Evolutionary conservation across 1,140 invertebrate species (phyloP).

Genomic region (Drosophila albomicans): DNA sequence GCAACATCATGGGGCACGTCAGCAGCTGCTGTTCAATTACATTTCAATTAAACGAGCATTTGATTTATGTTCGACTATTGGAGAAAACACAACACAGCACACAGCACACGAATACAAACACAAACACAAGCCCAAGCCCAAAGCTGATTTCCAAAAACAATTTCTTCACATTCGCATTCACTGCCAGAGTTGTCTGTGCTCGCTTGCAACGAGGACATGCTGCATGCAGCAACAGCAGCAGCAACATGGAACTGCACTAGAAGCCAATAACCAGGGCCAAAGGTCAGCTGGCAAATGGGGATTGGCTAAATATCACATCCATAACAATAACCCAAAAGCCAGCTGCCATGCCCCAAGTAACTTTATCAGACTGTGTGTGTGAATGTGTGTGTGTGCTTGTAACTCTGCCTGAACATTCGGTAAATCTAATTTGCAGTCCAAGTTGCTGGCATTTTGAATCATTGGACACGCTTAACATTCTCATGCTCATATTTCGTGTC

Average conservation of each 20-base stretch:
- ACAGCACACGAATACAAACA: too few relatives aligned
- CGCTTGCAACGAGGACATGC: background rate
- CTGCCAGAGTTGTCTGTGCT: too few relatives aligned
- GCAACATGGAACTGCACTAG: conserved; percentile 22
- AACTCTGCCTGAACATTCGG: conserved; percentile 28
- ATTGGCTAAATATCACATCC: conserved; percentile 22
- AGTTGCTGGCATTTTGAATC: conserved; percentile 25
- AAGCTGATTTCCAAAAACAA: background rate
- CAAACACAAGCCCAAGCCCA: background rate
- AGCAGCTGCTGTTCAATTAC: conserved; percentile 21
- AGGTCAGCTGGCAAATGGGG: conserved; percentile 2
- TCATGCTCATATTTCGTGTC: background rate
- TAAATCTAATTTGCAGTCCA: conserved; percentile 58
- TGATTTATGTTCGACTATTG: conserved; percentile 8
- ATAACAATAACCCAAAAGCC: conserved; percentile 23
- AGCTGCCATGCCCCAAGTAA: background rate
- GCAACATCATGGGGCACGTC: conserved; percentile 11
- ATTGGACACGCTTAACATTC: background rate
- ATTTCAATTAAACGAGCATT: conserved; percentile 27
- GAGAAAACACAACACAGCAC: background rate
- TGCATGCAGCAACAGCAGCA: too few relatives aligned
- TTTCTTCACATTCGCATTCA: background rate
- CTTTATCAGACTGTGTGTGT: background rate
- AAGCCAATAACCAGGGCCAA: background rate
- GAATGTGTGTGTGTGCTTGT: conserved; percentile 11